phyloP scores from a whole-genome alignment of 2,888 invertebrate species.

The Merodon equestris region DNA sequence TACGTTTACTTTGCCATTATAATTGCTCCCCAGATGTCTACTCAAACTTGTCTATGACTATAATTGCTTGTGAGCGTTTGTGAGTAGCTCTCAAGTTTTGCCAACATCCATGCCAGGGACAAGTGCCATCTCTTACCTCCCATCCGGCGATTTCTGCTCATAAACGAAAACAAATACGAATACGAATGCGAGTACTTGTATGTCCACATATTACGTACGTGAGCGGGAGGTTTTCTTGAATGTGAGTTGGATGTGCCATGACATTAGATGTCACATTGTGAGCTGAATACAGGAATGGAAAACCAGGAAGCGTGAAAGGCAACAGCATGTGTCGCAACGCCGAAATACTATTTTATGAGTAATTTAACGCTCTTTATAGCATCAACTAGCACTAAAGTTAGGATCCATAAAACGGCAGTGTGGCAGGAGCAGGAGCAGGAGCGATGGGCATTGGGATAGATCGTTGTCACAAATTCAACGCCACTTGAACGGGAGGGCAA shows the following conservation, averaged over 20 bases:
- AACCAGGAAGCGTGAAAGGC: constrained; percentile 50
- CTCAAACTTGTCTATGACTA: constrained; percentile 33
- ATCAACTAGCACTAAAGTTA: constrained; percentile 56
- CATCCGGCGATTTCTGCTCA: background rate
- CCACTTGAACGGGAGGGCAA: background rate
- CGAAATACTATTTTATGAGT: constrained; percentile 60
- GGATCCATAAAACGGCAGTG: constrained; percentile 43
- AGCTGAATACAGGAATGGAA: constrained; percentile 48
- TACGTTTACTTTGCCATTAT: constrained; percentile 46
- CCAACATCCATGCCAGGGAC: constrained; percentile 47
- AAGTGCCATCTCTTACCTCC: constrained; percentile 29
- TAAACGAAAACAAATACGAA: background rate
- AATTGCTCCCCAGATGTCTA: constrained; percentile 60
- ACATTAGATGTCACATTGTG: constrained; percentile 57
- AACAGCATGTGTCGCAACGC: constrained; percentile 52
- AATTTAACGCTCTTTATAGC: constrained; percentile 64
- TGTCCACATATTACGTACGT: background rate
- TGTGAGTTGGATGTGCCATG: constrained; percentile 24
- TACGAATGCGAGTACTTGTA: background rate
- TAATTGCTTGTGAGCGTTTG: constrained; percentile 51
- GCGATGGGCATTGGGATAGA: no score
- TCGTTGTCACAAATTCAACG: background rate
- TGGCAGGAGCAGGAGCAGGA: no score
- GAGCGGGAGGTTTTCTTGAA: background rate
- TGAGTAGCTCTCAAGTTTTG: constrained; percentile 44